Conservation (phyloP, 2,888 invertebrate genomes). For the Erebia epiphron region DNA sequence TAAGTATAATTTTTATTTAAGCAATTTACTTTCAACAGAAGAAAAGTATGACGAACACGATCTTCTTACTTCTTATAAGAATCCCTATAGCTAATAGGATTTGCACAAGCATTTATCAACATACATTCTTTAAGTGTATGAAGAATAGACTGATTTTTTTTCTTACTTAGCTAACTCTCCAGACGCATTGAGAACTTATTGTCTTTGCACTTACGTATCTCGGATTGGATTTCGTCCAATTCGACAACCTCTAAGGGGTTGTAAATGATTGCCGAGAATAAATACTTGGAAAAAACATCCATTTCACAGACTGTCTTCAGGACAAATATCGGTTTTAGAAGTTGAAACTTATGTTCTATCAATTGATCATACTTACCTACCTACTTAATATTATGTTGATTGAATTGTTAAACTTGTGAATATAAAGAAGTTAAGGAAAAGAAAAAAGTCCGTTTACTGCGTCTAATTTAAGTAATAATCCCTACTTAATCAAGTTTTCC, state of each 20-base stretch:
- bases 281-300: conserved; percentile 33
- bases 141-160: conserved; percentile 22
- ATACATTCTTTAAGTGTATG: neutral
- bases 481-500: too few species aligned
- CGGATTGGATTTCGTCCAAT: conserved; percentile 52
- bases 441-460: too few species aligned
- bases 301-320: conserved; percentile 22
- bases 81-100: neutral
- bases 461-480: too few species aligned
- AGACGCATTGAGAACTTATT: conserved; percentile 50
- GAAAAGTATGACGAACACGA: neutral
- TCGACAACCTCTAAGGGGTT: conserved; percentile 42
- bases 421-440: too few species aligned
- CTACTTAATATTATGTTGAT: neutral
- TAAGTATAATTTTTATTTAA: too few species aligned
- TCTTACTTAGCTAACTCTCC: conserved; percentile 42
- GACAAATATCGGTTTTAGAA: conserved; percentile 13
- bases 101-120: neutral
- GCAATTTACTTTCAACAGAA: too few species aligned
- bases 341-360: neutral
- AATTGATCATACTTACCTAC: neutral
- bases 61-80: neutral
- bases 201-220: conserved; percentile 44
- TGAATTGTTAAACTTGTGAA: too few species aligned
- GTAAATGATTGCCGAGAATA: conserved; percentile 42